Evolutionary conservation across 2,888 invertebrate genomes (phyloP).

Genomic region (Tinea trinotella): DNA sequence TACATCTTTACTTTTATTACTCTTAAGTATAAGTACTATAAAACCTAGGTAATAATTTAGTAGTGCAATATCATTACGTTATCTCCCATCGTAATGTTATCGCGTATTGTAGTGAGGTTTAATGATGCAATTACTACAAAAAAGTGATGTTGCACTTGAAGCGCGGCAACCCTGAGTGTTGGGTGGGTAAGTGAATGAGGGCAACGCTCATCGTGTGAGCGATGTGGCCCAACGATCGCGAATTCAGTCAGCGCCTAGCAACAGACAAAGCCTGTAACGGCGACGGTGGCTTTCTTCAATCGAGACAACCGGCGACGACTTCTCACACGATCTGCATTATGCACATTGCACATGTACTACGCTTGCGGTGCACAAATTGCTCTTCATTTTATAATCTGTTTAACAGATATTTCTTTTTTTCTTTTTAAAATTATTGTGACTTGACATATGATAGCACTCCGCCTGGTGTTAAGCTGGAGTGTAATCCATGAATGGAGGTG

Average conservation of each 20-base stretch:
- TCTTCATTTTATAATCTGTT: background rate
- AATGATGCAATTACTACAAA: slow-evolving; percentile 17
- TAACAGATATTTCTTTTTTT: no score
- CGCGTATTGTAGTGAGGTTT: slow-evolving; percentile 13
- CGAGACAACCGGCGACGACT: slow-evolving; percentile 5
- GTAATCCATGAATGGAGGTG: no score
- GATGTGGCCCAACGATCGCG: slow-evolving; percentile 61
- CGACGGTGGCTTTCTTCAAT: slow-evolving; percentile 20
- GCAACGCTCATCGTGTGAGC: slow-evolving; percentile 70
- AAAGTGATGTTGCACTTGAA: slow-evolving; percentile 13
- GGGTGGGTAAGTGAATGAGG: slow-evolving; percentile 32
- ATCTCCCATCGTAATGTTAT: slow-evolving; percentile 10
- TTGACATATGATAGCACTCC: no score
- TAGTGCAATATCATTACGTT: slow-evolving; percentile 2
- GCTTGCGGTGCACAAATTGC: slow-evolving; percentile 12
- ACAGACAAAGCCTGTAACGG: slow-evolving; percentile 39
- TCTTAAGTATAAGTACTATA: no score
- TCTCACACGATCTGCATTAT: slow-evolving; percentile 10
- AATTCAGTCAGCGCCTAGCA: slow-evolving; percentile 64
- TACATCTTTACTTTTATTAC: no score
- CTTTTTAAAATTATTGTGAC: no score
- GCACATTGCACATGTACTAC: background rate
- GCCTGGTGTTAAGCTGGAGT: no score
- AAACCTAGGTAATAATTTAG: background rate
- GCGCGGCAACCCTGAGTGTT: slow-evolving; percentile 8